Evolutionary conservation across 2,113 vertebrate species (phyloP), one percentile per base, ranked within the genome.

Genomic region (Cathartes aura): DNA sequence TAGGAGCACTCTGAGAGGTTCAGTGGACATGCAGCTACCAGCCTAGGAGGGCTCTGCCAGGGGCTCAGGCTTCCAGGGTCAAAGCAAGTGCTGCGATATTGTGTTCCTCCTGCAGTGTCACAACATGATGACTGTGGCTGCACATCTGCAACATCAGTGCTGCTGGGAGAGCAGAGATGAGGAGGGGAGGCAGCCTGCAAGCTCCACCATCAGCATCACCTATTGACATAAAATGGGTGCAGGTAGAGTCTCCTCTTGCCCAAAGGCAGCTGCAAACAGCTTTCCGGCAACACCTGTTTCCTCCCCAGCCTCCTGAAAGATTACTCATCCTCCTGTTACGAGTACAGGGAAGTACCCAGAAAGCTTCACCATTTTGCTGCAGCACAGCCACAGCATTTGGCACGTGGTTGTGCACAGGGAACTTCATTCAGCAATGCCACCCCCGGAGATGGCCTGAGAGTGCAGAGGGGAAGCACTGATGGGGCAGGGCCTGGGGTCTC

Each of bases 321-420:
- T 26, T 16, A 6, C 8, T 36, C 10, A 9, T 24, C 18, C n/a
- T 62, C 36, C 55, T 15, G n/a, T 38, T 38, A 55, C 0, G 3
- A 59, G 55, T 2, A 12, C 47, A 50, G 16, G 59, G 27, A 73
- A 80, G 32, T 29, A n/a, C 40, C 22, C n/a, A 13, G 40, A 27
- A 11, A 50, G 24, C 40, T 34, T 2, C 36, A 55, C 12, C 2
- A 0, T 48, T 47, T 32, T 42, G 24, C 53, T 19, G 58, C 36
- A 27, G 78, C 52, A 18, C 22, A 38, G 43, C 32, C 0, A 0
- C 0, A 1, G 17, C 18, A 2, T 15, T n/a, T 15, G 56, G n/a
- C 18, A 64, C 2, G 1, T 13, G 73, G 32, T 14, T 36, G 15
- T 16, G 18, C 43, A 64, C 18, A 30, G 38, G 50, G 27, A 15